A percentile compares a stretch with the other conserved stretches of the same genome.
Conservation (phyloP, 1,140 invertebrate genomes). For the Papilio dardanus region DNA sequence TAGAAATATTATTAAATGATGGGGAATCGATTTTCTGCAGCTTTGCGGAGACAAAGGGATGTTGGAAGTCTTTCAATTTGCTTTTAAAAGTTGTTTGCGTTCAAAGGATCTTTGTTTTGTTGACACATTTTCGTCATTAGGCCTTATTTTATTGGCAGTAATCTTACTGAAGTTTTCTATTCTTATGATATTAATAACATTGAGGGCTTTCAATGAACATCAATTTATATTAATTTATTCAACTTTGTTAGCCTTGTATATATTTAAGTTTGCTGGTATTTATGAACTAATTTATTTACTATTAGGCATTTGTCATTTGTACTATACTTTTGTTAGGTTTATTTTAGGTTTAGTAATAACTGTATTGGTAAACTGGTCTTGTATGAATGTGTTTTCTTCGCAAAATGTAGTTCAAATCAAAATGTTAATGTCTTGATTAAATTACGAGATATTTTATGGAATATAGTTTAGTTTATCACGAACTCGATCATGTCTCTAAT, state of each 20-base stretch:
- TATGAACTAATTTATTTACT: too few species aligned
- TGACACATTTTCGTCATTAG: conserved; percentile 47
- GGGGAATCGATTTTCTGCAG: conserved; percentile 63
- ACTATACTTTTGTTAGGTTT: neutral
- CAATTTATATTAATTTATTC: neutral
- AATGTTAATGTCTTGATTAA: too few species aligned
- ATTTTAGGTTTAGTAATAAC: neutral
- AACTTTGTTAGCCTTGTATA: neutral
- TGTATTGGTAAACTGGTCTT: neutral
- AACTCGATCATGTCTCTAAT: too few species aligned
- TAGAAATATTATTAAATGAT: conserved; percentile 72
- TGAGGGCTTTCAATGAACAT: conserved; percentile 1
- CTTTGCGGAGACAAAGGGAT: conserved; percentile 56
- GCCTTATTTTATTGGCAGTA: conserved; percentile 33
- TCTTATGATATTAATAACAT: conserved; percentile 20
- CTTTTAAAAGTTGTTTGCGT: conserved; percentile 51
- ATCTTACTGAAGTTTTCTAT: conserved; percentile 32
- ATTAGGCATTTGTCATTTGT: too few species aligned
- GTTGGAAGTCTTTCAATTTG: conserved; percentile 53
- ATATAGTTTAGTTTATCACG: too few species aligned
- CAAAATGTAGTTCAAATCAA: too few species aligned
- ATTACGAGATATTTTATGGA: too few species aligned
- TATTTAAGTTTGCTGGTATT: neutral
- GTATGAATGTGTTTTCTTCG: neutral
- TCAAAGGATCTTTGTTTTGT: conserved; percentile 49